These are phyloP conservation scores for Ascaphus truei DNA, from an alignment of 2,113 vertebrate species.

Conservation along the genomic window DNA sequence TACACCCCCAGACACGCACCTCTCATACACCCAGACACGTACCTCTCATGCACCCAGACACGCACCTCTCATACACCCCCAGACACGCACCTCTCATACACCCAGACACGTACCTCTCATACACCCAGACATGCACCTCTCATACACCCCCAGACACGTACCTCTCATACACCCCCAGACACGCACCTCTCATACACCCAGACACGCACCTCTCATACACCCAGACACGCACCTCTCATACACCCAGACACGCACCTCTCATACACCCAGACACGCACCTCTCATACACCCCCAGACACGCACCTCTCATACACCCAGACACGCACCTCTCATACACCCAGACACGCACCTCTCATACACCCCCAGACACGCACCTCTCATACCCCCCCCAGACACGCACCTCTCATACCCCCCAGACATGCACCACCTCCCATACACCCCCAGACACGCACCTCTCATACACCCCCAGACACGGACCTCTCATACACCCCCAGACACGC, in stretches of 20 bases:
- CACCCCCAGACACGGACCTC: neutral
- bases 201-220: neutral
- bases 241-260: neutral
- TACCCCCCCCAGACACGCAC: neutral
- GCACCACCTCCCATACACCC: neutral
- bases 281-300: too few relatives aligned
- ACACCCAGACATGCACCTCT: neutral
- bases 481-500: neutral
- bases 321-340: neutral
- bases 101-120: neutral
- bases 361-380: neutral
- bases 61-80: neutral
- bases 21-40: neutral
- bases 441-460: too few relatives aligned
- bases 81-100: neutral
- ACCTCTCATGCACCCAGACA: neutral
- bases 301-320: neutral
- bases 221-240: neutral
- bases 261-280: neutral
- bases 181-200: neutral
- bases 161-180: neutral
- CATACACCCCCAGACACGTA: too few relatives aligned
- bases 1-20: too few relatives aligned
- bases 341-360: neutral
- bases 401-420: too few relatives aligned